These are phyloP conservation scores for Leuciscus waleckii DNA, from an alignment of 2,797 vertebrate species.

Conservation along the genomic window DNA sequence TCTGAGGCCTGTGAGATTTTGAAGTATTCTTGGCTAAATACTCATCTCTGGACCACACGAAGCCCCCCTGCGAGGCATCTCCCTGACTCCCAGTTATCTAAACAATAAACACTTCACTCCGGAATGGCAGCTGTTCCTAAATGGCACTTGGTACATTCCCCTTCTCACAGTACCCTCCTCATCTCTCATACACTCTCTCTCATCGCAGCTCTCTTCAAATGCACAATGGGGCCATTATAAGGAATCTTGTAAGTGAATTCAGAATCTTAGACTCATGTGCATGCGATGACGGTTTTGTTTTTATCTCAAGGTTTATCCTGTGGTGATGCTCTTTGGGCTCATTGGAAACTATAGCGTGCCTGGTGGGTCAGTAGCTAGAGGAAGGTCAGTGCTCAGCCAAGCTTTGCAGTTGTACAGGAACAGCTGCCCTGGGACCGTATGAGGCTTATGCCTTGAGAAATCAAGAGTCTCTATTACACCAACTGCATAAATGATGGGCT, in stretches of 20 bases:
- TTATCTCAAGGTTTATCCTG: background rate
- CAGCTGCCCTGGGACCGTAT: conserved; percentile 37
- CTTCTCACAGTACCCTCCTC: conserved; percentile 1
- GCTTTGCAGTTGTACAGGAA: conserved; percentile 45
- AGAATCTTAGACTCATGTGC: conserved; percentile 1
- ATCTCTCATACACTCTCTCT: background rate
- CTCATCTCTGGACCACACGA: conserved; percentile 44
- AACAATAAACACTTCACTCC: conserved; percentile 60
- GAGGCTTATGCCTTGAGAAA: conserved; percentile 49
- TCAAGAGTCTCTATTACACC: conserved; percentile 54
- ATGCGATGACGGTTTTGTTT: background rate
- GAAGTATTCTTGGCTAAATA: conserved; percentile 54
- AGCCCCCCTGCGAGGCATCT: conserved; percentile 25
- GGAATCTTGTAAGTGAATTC: background rate
- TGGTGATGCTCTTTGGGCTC: conserved; percentile 16
- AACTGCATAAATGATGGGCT: conserved; percentile 35
- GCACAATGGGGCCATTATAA: conserved; percentile 18
- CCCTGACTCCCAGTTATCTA: conserved; percentile 51
- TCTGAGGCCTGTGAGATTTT: conserved; percentile 40
- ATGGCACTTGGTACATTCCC: conserved; percentile 43
- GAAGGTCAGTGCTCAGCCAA: conserved; percentile 45
- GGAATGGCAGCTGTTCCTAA: conserved; percentile 64
- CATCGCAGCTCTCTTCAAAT: background rate
- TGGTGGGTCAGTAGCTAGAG: conserved; percentile 48
- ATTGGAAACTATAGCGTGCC: conserved; percentile 48